A percentile compares a stretch with the other conserved stretches of the same genome.
These are phyloP conservation scores for Ariopsis seemanni DNA, from an alignment of 2,113 vertebrate genomes.

Conservation along the genomic window DNA sequence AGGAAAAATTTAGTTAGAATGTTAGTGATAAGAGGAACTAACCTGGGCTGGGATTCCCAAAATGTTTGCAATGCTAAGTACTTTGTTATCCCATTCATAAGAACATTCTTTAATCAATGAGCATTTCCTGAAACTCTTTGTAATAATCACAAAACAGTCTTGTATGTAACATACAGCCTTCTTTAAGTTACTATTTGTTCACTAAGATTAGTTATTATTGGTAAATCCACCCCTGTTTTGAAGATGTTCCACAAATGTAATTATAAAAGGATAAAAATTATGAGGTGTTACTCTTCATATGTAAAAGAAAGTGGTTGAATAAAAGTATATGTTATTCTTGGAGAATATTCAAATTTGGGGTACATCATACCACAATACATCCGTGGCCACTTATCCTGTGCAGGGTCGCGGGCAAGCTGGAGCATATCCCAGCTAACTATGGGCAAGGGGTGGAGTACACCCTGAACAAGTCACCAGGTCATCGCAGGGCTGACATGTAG, in stretches of 20 bases:
- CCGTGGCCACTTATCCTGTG: no score
- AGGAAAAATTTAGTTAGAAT: background rate
- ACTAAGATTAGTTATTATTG: no score
- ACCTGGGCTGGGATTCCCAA: background rate
- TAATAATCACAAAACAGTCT: background rate
- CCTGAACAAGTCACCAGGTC: no score
- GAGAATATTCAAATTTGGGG: background rate
- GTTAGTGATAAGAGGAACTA: background rate
- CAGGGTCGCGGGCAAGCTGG: no score
- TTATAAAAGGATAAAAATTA: background rate
- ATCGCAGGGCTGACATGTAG: no score
- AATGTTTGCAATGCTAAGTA: background rate
- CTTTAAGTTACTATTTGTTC: background rate
- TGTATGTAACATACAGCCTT: background rate
- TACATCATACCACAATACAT: background rate
- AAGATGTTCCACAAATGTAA: background rate
- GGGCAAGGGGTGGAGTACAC: no score
- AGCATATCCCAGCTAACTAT: no score
- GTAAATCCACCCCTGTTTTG: background rate
- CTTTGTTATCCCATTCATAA: background rate
- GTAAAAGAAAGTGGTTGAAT: no score
- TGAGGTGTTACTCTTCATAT: no score
- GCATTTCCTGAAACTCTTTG: background rate
- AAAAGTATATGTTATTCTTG: no score
- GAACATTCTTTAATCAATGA: background rate